Percentiles rank a stretch among this genome's conserved stretches.
phyloP scores from a whole-genome alignment of 2,797 vertebrate genomes.

The Myripristis jacobus region DNA sequence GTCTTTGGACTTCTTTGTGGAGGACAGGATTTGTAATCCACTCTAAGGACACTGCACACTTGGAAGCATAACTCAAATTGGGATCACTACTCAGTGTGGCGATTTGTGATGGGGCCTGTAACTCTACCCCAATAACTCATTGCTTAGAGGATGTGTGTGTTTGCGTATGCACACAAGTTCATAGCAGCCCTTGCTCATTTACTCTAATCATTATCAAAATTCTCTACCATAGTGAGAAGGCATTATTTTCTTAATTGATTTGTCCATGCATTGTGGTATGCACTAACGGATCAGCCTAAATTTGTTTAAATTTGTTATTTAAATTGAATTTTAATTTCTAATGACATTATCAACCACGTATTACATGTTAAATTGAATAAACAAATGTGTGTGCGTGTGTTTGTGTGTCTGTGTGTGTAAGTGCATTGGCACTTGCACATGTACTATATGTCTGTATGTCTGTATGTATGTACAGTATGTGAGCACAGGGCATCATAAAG shows the following conservation, averaged over 20 bases:
- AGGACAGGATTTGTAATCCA: constrained; percentile 39
- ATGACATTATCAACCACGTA: no score
- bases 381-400: not conserved
- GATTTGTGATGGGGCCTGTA: constrained; percentile 11
- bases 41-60: constrained; percentile 23
- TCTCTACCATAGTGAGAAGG: no score
- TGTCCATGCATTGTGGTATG: no score
- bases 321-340: no score
- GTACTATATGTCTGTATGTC: not conserved
- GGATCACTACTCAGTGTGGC: constrained; percentile 6
- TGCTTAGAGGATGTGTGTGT: constrained; percentile 8
- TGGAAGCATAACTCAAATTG: constrained; percentile 12
- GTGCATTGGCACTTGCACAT: not conserved
- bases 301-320: no score
- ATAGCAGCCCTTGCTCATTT: no score
- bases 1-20: constrained; percentile 21
- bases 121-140: constrained; percentile 6
- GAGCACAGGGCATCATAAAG: constrained; percentile 63
- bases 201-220: no score
- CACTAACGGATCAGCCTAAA: no score
- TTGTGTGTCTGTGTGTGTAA: no score
- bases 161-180: not conserved
- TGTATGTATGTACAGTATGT: constrained; percentile 42
- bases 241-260: no score
- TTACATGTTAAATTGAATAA: no score